Percentiles rank a stretch among this genome's conserved stretches.
phyloP scores from a whole-genome alignment of 2,888 invertebrate species.

The Macaria liturata region DNA sequence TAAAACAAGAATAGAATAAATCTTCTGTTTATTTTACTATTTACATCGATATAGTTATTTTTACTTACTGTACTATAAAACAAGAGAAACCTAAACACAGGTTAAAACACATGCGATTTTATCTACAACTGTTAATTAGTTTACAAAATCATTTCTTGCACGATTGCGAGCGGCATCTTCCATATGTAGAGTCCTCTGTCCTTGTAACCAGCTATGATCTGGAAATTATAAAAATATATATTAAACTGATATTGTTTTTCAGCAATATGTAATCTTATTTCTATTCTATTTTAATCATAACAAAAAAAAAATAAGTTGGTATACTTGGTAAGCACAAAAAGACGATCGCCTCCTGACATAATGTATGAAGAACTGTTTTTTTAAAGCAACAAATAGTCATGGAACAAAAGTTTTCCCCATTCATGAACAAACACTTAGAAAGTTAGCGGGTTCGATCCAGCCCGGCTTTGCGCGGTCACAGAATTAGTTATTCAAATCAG shows the following conservation, averaged over 20 bases:
- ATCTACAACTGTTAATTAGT: constrained; percentile 32
- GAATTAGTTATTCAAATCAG: too few relatives aligned
- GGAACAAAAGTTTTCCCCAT: too few relatives aligned
- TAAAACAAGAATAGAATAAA: constrained; percentile 9
- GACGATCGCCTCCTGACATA: too few relatives aligned
- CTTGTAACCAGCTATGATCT: constrained; percentile 88
- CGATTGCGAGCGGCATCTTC: constrained; percentile 82
- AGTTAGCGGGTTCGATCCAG: too few relatives aligned
- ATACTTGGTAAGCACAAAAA: too few relatives aligned
- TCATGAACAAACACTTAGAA: too few relatives aligned
- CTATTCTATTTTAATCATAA: too few relatives aligned
- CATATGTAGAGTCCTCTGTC: constrained; percentile 86
- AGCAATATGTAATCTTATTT: too few relatives aligned
- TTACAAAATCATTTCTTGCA: constrained; percentile 78
- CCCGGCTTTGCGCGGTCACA: too few relatives aligned
- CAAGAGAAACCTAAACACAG: constrained; percentile 28
- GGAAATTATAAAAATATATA: constrained; percentile 50
- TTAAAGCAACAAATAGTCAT: too few relatives aligned
- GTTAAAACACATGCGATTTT: constrained; percentile 26
- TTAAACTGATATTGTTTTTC: background rate
- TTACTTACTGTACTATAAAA: constrained; percentile 7
- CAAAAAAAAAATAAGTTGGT: too few relatives aligned
- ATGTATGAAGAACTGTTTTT: too few relatives aligned
- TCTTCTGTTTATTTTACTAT: constrained; percentile 26
- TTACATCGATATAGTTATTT: constrained; percentile 25